These are phyloP conservation scores for Corythornis madagascariensis DNA, from an alignment of 2,113 vertebrate species.

Conservation along the genomic window DNA sequence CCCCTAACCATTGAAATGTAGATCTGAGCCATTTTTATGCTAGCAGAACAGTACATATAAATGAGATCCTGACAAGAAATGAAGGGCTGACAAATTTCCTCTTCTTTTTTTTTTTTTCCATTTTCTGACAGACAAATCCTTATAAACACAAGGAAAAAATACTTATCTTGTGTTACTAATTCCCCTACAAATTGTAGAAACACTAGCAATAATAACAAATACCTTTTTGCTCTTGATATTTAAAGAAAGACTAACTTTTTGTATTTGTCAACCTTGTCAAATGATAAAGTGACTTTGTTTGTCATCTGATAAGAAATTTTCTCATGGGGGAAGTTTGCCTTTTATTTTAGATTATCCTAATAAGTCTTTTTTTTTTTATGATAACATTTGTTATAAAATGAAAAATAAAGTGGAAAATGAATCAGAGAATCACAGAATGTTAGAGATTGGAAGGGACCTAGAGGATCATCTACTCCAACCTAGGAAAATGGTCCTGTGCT, in stretches of 20 bases:
- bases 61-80: neutral
- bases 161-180: neutral
- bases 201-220: neutral
- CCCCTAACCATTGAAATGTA: neutral
- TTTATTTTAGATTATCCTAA: constrained; percentile 25
- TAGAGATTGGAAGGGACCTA: too few species aligned
- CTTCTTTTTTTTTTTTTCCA: neutral
- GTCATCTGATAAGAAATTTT: neutral
- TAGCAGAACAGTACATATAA: neutral
- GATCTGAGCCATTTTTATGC: neutral
- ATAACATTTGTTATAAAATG: constrained; percentile 38
- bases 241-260: neutral
- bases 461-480: too few species aligned
- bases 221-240: neutral
- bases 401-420: constrained; percentile 36
- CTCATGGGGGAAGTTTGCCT: neutral
- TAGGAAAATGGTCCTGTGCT: neutral
- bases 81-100: neutral
- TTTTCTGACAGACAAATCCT: neutral
- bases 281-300: neutral
- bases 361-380: constrained; percentile 9
- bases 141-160: neutral
- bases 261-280: neutral
- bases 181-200: neutral
- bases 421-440: too few species aligned